Base-by-base conservation (phyloP, 2,888 invertebrate genomes). In the Baronia brevicornis region DNA sequence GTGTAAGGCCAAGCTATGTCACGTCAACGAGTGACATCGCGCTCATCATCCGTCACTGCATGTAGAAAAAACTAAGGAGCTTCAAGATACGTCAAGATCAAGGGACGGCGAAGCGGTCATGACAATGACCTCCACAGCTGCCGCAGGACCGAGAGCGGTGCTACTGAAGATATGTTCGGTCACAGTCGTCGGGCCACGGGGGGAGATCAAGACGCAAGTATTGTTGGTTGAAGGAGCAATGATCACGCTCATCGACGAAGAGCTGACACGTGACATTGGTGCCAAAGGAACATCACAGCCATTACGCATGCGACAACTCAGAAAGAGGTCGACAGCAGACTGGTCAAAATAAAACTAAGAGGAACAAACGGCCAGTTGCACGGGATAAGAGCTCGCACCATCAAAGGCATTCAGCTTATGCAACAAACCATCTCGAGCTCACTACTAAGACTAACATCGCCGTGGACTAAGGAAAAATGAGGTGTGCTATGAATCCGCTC, bases 11-110 rank as follows among this genome's bases (percentile, higher is more conserved):
- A 26, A 26, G 17, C 7, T 13, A 9, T 26, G 26, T 15, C 15
- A 15, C 6, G 17, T 26, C 8, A 17, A 26, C 9, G 18, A 20
- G 12, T 39, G 39, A 11, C 21, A 20, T 5, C 14, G 21, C n/a
- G 17, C 19, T 3, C 39, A 39, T 13, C 39, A 36, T 11, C 4
- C 14, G 1, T 8, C 23, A 10, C 33, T 39, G 9, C 39, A 39
- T 18, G 3, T 11, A 11, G n/a, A n/a, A n/a, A n/a, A n/a, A n/a
- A n/a, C n/a, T n/a, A n/a, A n/a, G n/a, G n/a, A n/a, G n/a, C n/a
- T n/a, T n/a, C 13, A 23, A 4, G 6, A 7, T 6, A 25, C n/a
- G 9, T 5, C 10, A n/a, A 19, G 15, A 14, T 5, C 6, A 5
- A 13, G 26, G 3, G 11, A 11, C 15, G 8, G 8, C 1, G 21